Base-by-base conservation (phyloP, 2,797 vertebrate genomes). In the Paedocypris micromegethes region DNA sequence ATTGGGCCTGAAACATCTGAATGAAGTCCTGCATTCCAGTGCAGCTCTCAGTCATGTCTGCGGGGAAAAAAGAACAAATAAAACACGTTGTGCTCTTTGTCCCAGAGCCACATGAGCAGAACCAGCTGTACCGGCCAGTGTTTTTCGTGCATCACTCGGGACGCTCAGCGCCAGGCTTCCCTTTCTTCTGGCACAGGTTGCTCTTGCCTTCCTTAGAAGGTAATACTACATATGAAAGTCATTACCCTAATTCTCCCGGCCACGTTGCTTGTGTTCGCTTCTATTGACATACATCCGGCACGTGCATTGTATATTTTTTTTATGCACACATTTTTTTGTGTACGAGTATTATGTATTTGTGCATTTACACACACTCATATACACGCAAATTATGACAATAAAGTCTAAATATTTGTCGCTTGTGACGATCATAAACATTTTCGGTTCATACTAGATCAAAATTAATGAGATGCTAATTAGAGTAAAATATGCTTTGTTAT, bases 201-300 rank as follows among this genome's bases (percentile, higher is more conserved):
- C 70, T 62, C 74, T 72, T 73, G 52, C 53, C 80, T 84, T 54
- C 63, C 76, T 78, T 73, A 64, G 59, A 69, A 62, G 72, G 76
- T 72, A 72, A 54, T 72, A 62, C 70, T 81, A 90, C 88, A 90
- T 90, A 86, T 90, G 89, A 75, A 87, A 90, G 73, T 67, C 82
- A 87, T 91, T 88, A 90, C 79, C 78, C 75, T 42, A 83, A 70
- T 86, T 88, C 82, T 81, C 88, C 78, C 78, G 82, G 86, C 86
- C 87, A 88, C 84, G 81, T 89, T 58, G 80, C 83, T 86, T 83
- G 83, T 85, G 83, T 84, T 80, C 73, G 77, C 65, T 8, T 66
- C 76, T 80, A 73, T 74, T 78, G 76, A 80, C 58, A 78, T 42
- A 44, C 4, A 23, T 23, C 23, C 23, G 23, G 1, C 23, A 23